Conservation (phyloP, 2,113 vertebrate species). For the Hiodon tergisus region DNA sequence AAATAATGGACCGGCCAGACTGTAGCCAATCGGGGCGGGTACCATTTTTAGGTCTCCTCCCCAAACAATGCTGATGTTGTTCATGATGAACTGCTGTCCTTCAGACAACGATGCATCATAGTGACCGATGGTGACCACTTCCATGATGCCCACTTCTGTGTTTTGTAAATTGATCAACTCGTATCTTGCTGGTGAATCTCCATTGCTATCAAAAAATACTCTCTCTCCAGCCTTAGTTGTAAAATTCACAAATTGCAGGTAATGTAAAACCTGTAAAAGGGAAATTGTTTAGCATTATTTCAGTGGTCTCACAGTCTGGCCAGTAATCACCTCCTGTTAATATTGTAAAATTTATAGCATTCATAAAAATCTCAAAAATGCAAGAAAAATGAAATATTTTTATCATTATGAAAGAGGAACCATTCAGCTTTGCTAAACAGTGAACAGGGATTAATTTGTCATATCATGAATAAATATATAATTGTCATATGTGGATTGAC, state of each 20-base stretch:
- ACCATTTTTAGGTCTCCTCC: constrained; percentile 44
- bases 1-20: not conserved
- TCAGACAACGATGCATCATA: constrained; percentile 59
- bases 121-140: constrained; percentile 53
- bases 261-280: constrained; percentile 48
- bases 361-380: not conserved
- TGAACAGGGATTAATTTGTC: too few relatives aligned
- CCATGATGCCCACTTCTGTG: constrained; percentile 41
- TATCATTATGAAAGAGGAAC: too few relatives aligned
- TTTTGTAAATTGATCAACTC: constrained; percentile 64
- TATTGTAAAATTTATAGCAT: not conserved
- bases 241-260: constrained; percentile 58
- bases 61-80: constrained; percentile 51
- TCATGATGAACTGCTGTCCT: constrained; percentile 52
- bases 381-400: too few relatives aligned
- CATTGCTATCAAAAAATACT: constrained; percentile 60
- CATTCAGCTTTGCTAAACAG: too few relatives aligned
- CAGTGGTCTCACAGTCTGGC: not conserved
- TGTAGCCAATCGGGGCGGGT: not conserved
- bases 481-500: too few relatives aligned
- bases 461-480: too few relatives aligned
- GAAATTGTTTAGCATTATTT: not conserved
- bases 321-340: not conserved
- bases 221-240: constrained; percentile 47
- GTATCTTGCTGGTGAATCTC: constrained; percentile 64